Evolutionary conservation across 2,113 vertebrate genomes (phyloP), one percentile per base, ranked within the genome.

Genomic region (Myxocyprinus asiaticus): DNA sequence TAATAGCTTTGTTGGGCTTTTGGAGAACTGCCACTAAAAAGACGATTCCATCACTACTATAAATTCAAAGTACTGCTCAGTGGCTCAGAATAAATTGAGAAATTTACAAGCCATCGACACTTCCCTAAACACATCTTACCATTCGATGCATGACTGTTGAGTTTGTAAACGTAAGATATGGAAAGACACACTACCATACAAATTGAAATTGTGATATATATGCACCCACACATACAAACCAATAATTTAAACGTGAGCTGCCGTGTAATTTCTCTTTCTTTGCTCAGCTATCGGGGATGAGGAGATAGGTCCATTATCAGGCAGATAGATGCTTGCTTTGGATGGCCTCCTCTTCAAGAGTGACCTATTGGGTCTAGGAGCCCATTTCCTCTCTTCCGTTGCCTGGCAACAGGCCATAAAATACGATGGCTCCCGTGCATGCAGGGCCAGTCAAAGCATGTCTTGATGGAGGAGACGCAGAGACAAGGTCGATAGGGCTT

Each of bases 331-430:
- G 79, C 80, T 77, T 17, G 77, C 53, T 81, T 79, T 64, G 82
- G 76, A 78, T 67, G 80, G 67, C 70, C 80, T 78, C 71, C 77
- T 85, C 81, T 84, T 87, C 82, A 82, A 84, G 53, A 73, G 56
- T 84, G 84, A 84, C 82, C 83, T 85, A 69, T 82, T 51, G 10
- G 67, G 70, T 76, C 42, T 48, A 75, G 22, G 33, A 77, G 42
- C 56, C 66, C 68, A 82, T 83, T 82, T 80, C 61, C 73, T 80
- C 12, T 76, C 55, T 69, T 79, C 76, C 78, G 81, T 86, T 83
- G 83, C 84, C 67, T 85, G 81, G 86, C 87, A 89, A 90, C 82
- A 47, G 44, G 62, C 72, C 66, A 59, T 77, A 72, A 68, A 79
- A 63, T 67, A 77, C 14, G 5, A 69, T 63, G 44, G 48, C 66